Evolutionary conservation across 2,888 invertebrate species (phyloP), one percentile per base, ranked within the genome.

Genomic region (Crossocerus cetratus): DNA sequence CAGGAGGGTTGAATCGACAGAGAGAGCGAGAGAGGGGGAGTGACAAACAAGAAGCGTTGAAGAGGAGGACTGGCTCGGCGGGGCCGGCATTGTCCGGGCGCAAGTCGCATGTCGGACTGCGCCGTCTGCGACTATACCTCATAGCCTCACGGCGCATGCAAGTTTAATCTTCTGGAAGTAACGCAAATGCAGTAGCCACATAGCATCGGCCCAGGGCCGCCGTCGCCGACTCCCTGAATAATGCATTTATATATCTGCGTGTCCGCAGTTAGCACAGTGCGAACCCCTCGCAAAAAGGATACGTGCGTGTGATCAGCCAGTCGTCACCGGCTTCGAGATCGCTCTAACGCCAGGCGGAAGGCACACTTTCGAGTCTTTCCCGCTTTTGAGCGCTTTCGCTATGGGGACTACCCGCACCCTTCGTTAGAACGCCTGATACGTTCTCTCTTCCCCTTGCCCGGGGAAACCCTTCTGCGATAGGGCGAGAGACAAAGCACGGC

Each of bases 111-210:
- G 87, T 87, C 88, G 86, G 77, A 32, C 69, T 73, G 78, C 75
- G 71, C 78, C 80, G 85, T 85, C 84, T 81, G 80, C 80, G 82
- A 82, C 80, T 84, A 86, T 86, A 86, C 87, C 84, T 86, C 86
- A 86, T 87, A 84, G 83, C 76, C 82, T 81, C 82, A 81, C 82
- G 81, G 81, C 83, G 86, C 86, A 85, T 88, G 88, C 89, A 89
- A 89, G 89, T 89, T 89, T 89, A 89, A 89, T 88, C 89, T 88
- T 84, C 80, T 87, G 89, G 89, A 89, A 89, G 89, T 89, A 89
- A 89, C 87, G 86, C 84, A 87, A 86, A 87, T 86, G 86, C 86
- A 81, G 81, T 85, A 57, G 58, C 75, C 75, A 49, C 72, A 64
- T 59, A 61, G 66, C 59, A 61, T 62, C 56, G 53, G 54, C 42